Evolutionary conservation across 1,140 invertebrate species (phyloP).

Genomic region (Homalodisca vitripennis): DNA sequence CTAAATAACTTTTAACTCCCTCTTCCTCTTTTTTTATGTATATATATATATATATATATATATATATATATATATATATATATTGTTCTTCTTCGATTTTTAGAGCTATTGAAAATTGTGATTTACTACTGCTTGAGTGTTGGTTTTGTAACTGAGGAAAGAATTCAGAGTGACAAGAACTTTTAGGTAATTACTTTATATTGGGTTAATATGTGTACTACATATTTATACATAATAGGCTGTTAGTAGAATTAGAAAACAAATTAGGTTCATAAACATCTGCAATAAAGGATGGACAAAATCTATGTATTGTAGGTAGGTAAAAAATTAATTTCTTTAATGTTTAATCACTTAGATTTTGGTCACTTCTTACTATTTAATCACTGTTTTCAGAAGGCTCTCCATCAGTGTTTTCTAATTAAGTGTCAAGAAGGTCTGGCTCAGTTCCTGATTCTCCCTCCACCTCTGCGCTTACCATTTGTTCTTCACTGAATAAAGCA

Average conservation of each 20-base stretch:
- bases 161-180: no score
- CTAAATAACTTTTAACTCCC: no score
- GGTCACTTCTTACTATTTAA: neutral
- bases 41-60: conserved; percentile 7
- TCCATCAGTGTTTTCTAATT: neutral
- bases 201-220: no score
- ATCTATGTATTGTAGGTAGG: neutral
- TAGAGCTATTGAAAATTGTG: no score
- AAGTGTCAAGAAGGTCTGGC: neutral
- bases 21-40: conserved; percentile 18
- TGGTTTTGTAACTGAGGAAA: no score
- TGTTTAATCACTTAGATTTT: neutral
- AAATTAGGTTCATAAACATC: neutral
- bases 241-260: no score
- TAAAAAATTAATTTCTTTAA: neutral
- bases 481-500: neutral
- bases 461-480: neutral
- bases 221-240: no score
- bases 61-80: conserved; percentile 2
- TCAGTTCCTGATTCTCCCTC: conserved; percentile 10
- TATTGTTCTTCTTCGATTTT: no score
- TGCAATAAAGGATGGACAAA: neutral
- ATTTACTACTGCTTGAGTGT: no score
- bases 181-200: no score
- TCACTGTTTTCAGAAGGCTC: conserved; percentile 4